phyloP scores from a whole-genome alignment of 2,888 invertebrate genomes.

The Drosophila engyochracea region DNA sequence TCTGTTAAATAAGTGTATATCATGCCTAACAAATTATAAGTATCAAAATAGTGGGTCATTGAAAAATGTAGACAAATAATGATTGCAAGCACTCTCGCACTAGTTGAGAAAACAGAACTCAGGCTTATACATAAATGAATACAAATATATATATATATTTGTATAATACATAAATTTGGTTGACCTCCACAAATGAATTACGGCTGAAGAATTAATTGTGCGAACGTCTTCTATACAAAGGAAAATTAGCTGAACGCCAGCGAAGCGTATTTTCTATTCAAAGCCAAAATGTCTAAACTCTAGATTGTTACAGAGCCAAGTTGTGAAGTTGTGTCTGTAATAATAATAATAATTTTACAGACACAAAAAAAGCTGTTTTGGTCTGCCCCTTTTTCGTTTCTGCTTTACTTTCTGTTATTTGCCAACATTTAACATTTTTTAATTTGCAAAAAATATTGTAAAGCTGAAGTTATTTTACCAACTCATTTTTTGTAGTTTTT shows the following conservation, averaged over 20 bases:
- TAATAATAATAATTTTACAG: neutral
- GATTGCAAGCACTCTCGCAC: neutral
- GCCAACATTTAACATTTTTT: neutral
- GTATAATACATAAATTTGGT: neutral
- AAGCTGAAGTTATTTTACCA: neutral
- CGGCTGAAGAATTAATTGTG: slow-evolving; percentile 16
- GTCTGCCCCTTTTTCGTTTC: neutral
- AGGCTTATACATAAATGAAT: neutral
- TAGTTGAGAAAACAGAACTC: slow-evolving; percentile 7
- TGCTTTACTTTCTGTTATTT: slow-evolving; percentile 5
- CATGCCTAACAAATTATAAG: slow-evolving; percentile 11
- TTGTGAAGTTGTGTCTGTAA: neutral
- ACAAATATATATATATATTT: neutral
- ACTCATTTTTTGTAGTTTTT: neutral
- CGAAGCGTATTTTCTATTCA: slow-evolving; percentile 6
- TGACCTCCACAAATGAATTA: slow-evolving; percentile 11
- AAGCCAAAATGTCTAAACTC: neutral
- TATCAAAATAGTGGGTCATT: slow-evolving; percentile 7
- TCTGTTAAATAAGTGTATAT: neutral
- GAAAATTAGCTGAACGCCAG: neutral
- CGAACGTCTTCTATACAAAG: neutral
- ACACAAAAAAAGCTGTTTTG: neutral
- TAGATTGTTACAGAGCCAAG: neutral
- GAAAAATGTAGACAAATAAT: slow-evolving; percentile 10
- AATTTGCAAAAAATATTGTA: neutral